Base-by-base conservation (phyloP, 2,888 invertebrate genomes). In the Tanytarsus gracilentus region DNA sequence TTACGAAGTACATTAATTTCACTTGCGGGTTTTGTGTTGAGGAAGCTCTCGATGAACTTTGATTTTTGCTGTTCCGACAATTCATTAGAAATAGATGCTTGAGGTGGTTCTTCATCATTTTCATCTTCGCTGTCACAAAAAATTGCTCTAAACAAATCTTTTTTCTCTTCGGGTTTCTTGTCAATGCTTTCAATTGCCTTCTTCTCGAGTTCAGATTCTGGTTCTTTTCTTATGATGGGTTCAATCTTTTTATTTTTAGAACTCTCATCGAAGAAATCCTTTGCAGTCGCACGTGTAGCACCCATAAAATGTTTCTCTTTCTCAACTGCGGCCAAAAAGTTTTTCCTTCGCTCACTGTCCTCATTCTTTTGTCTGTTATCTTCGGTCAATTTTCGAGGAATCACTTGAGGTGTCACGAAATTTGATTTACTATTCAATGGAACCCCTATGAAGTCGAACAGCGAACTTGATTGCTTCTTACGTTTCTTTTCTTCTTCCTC, bases 61-160 rank as follows among this genome's bases (percentile, higher is more conserved):
- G 60, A 49, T 18, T 60, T 60, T 30, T 40, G 33, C 9, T 52
- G 4, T 25, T 64, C 16, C 72, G 71, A n/a, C 69, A 64, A 56
- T 58, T 11, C 9, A 44, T 36, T 7, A 16, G 36, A 14, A 36
- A 3, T 36, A 39, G 11, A 40, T 49, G 63, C 62, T 39, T 66
- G 63, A 61, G 70, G 65, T 3, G 66, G 65, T 49, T 67, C 66
- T 25, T 69, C 65, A 3, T 76, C 76, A 55, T 84, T 84, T 11
- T 80, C 79, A 66, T 85, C 88, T 67, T 85, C 86, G 62, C 88
- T 88, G 66, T 85, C 85, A 25, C 88, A 78, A 69, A 96, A 96
- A 67, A 96, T 90, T 0, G 91, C 86, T 72, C 89, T 90, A 68
- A 92, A 96, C 3, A 96, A 75, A 72, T 94, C 94, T 62, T 79